Conservation (phyloP, 1,140 invertebrate genomes). For the Spodoptera frugiperda region DNA sequence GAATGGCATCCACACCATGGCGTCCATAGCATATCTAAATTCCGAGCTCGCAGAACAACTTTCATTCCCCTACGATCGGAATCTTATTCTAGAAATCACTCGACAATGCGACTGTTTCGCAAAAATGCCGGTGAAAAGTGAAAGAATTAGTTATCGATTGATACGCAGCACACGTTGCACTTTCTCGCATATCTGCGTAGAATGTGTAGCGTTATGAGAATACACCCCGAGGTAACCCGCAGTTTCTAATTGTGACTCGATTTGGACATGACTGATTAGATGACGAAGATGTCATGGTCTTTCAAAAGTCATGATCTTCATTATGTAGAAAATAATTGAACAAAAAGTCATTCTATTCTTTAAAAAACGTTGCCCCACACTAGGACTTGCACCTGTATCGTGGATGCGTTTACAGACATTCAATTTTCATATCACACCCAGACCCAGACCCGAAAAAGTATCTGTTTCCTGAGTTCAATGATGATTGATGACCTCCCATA, state of each 20-base stretch:
- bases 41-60: slow-evolving; percentile 21
- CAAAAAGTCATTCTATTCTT: no score
- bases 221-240: slow-evolving; percentile 27
- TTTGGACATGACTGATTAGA: neutral
- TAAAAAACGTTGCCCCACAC: no score
- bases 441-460: no score
- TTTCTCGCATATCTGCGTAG: slow-evolving; percentile 53
- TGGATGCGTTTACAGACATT: no score
- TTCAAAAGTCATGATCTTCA: no score
- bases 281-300: no score
- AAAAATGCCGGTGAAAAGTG: slow-evolving; percentile 63
- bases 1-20: no score
- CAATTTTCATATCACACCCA: no score
- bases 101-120: slow-evolving; percentile 49
- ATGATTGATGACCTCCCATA: no score
- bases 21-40: slow-evolving; percentile 11
- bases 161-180: slow-evolving; percentile 58
- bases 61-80: slow-evolving; percentile 24
- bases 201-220: slow-evolving; percentile 22
- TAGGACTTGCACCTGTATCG: no score
- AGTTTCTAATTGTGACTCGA: slow-evolving; percentile 39
- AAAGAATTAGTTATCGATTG: slow-evolving; percentile 54
- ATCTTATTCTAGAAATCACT: slow-evolving; percentile 53
- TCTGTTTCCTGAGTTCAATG: no score
- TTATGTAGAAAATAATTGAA: no score